Percentiles rank a stretch among this genome's conserved stretches.
These are phyloP conservation scores for Elysia chlorotica DNA, from an alignment of 1,140 invertebrate genomes.

Conservation along the genomic window DNA sequence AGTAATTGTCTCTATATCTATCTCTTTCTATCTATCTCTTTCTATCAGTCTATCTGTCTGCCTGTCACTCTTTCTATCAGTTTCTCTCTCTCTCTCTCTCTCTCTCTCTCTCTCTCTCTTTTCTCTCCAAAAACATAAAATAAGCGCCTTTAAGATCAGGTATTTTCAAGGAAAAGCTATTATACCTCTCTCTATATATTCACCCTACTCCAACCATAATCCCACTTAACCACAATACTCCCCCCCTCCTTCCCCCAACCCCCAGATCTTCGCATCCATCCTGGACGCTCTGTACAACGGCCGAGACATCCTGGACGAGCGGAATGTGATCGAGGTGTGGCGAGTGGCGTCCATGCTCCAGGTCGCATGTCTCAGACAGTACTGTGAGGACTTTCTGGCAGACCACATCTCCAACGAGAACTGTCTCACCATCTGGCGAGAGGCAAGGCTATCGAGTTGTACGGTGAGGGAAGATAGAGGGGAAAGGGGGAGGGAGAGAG, in stretches of 20 bases:
- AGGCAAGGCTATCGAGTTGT: slow-evolving; percentile 34
- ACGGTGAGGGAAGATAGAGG: not conserved
- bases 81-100: too few species aligned
- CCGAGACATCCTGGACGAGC: slow-evolving; percentile 30
- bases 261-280: slow-evolving; percentile 33
- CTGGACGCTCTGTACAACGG: slow-evolving; percentile 42
- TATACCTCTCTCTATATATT: too few species aligned
- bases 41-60: too few species aligned
- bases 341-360: slow-evolving; percentile 38
- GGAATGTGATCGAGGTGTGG: slow-evolving; percentile 37
- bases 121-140: too few species aligned
- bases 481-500: not conserved
- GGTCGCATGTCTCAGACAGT: slow-evolving; percentile 36
- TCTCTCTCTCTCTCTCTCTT: too few species aligned
- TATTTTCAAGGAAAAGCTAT: too few species aligned
- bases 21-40: too few species aligned
- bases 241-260: not conserved
- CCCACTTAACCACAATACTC: too few species aligned
- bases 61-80: too few species aligned
- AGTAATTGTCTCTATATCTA: too few species aligned
- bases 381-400: slow-evolving; percentile 38
- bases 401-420: slow-evolving; percentile 38
- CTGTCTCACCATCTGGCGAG: slow-evolving; percentile 39
- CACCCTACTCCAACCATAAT: too few species aligned
- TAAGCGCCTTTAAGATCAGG: too few species aligned